Percentiles rank a stretch among this genome's conserved stretches.
phyloP scores from a whole-genome alignment of 2,113 vertebrate genomes.

The Ctenomys sociabilis region DNA sequence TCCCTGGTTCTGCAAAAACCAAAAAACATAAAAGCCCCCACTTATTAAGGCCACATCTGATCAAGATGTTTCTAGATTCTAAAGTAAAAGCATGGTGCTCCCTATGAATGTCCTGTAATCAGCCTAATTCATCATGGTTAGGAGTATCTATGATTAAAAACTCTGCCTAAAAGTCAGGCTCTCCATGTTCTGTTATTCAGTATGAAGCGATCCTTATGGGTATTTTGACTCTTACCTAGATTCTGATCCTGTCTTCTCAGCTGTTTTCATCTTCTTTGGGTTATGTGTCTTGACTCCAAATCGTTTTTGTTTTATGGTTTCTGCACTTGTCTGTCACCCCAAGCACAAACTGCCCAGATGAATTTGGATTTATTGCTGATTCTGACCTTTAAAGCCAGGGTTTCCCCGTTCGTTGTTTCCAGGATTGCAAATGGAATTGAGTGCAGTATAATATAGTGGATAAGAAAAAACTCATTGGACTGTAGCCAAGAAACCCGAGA shows the following conservation, averaged over 20 bases:
- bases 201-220: not conserved
- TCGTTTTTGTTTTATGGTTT: not conserved
- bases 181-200: not conserved
- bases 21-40: too few species aligned
- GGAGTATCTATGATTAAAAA: not conserved
- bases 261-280: not conserved
- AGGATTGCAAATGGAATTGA: slow-evolving; percentile 19
- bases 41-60: not conserved
- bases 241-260: not conserved
- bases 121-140: not conserved
- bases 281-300: not conserved
- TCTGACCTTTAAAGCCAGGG: slow-evolving; percentile 5
- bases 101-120: not conserved
- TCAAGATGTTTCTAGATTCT: not conserved
- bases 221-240: not conserved
- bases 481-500: not conserved
- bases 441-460: not conserved
- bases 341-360: not conserved
- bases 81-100: not conserved
- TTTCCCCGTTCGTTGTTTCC: slow-evolving; percentile 21
- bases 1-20: too few species aligned
- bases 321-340: not conserved
- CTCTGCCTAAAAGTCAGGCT: not conserved
- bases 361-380: not conserved
- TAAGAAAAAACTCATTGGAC: not conserved